A percentile compares a stretch with the other conserved stretches of the same genome.
Evolutionary conservation across 1,140 invertebrate species (phyloP).

Genomic region (Venturia canescens): DNA sequence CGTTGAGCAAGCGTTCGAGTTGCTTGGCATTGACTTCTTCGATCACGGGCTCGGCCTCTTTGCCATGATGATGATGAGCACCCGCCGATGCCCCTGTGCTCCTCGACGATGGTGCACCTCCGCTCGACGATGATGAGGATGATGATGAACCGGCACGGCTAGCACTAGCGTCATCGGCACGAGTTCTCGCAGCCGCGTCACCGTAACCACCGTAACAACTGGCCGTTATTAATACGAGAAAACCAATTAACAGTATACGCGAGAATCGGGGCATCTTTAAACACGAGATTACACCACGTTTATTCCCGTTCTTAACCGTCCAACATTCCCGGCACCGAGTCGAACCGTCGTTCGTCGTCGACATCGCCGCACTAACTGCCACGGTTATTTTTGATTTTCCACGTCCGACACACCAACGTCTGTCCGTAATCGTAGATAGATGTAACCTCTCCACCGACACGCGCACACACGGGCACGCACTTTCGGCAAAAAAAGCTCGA

Average conservation of each 20-base stretch:
- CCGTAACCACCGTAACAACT: constrained; percentile 48
- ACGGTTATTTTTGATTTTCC: constrained; percentile 69
- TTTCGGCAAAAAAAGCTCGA: not conserved
- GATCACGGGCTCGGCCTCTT: constrained; percentile 86
- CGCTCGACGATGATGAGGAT: constrained; percentile 34
- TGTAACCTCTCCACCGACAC: not conserved
- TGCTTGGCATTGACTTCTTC: constrained; percentile 95
- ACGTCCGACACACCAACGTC: constrained; percentile 31
- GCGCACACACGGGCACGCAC: not conserved
- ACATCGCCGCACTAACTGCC: constrained; percentile 77
- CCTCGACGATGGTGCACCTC: constrained; percentile 56
- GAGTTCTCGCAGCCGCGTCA: constrained; percentile 56
- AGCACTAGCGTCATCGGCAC: constrained; percentile 47
- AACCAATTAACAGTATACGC: constrained; percentile 59
- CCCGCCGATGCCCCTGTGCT: constrained; percentile 58
- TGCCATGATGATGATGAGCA: constrained; percentile 54
- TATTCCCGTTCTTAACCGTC: constrained; percentile 45
- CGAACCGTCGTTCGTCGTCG: constrained; percentile 77
- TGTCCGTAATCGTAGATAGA: not conserved
- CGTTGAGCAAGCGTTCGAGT: constrained; percentile 90
- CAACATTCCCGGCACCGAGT: constrained; percentile 69
- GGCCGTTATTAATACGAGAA: constrained; percentile 59
- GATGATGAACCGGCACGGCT: constrained; percentile 39
- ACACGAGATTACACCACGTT: constrained; percentile 55
- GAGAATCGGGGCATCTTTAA: constrained; percentile 62